These are phyloP conservation scores for Pemphigus obesinymphae DNA, from an alignment of 1,140 invertebrate genomes.

Conservation along the genomic window DNA sequence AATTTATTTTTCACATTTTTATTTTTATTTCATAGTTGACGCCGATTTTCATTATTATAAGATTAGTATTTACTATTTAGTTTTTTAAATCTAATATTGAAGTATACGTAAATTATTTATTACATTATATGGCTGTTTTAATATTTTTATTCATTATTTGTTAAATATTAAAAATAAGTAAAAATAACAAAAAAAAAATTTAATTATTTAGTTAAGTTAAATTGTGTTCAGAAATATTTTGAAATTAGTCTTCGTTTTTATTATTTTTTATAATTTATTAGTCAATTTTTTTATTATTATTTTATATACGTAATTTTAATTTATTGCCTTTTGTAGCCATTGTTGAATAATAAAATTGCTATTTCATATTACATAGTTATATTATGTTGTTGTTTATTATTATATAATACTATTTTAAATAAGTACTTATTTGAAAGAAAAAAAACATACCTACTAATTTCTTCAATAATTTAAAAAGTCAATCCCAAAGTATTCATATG, in stretches of 20 bases:
- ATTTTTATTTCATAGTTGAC: background rate
- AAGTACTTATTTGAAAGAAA: too few relatives aligned
- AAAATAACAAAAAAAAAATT: background rate
- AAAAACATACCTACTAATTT: too few relatives aligned
- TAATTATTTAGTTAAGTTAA: background rate
- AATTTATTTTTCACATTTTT: background rate
- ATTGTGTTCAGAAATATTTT: conserved; percentile 32
- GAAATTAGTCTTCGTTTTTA: background rate
- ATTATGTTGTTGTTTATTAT: background rate
- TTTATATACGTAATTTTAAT: background rate
- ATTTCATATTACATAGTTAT: background rate
- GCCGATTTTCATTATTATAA: background rate
- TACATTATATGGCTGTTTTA: background rate
- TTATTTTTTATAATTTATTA: conserved; percentile 21
- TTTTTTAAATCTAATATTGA: background rate
- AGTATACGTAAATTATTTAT: background rate
- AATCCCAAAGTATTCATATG: too few relatives aligned
- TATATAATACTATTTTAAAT: too few relatives aligned
- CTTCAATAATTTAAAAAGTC: too few relatives aligned
- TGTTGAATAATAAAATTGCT: conserved; percentile 21
- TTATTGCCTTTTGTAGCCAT: conserved; percentile 15
- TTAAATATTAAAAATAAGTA: background rate
- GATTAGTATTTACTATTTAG: background rate
- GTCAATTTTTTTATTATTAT: conserved; percentile 11
- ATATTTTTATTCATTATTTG: background rate